Percentiles rank a stretch among this genome's conserved stretches.
Conservation (phyloP, 2,113 vertebrate species). For the Triplophysa rosa region DNA sequence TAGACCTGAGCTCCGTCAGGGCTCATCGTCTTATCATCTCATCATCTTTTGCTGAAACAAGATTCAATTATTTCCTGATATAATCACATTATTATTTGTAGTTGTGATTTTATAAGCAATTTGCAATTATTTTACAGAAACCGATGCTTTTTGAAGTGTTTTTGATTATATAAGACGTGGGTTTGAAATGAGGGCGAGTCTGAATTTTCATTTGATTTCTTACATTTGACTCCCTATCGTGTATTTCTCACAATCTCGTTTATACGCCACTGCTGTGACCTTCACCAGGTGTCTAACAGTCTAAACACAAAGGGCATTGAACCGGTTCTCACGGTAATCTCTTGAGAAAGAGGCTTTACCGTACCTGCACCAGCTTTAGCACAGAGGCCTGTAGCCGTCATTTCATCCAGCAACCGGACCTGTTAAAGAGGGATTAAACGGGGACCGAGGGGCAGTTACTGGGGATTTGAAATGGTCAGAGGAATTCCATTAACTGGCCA, state of each 20-base stretch:
- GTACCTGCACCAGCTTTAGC: slow-evolving; percentile 1
- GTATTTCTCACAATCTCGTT: not conserved
- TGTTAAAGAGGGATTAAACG: not conserved
- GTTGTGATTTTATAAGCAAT: no score
- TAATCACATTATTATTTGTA: no score
- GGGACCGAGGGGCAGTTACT: not conserved
- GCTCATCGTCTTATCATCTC: no score
- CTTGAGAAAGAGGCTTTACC: not conserved
- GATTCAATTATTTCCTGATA: no score
- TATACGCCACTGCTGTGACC: not conserved
- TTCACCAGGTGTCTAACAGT: not conserved
- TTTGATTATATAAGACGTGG: no score
- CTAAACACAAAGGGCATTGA: not conserved
- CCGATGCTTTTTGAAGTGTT: no score
- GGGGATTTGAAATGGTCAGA: not conserved
- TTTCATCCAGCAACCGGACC: not conserved
- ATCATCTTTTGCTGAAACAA: no score
- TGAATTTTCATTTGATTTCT: no score
- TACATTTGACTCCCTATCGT: no score
- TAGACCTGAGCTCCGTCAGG: not conserved
- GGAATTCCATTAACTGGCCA: not conserved
- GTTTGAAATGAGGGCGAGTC: no score
- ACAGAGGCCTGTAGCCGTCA: not conserved
- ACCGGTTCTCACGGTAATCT: not conserved
- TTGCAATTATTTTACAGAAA: no score